phyloP scores from a whole-genome alignment of 2,888 invertebrate genomes.

The Pristionchus entomophagus region DNA sequence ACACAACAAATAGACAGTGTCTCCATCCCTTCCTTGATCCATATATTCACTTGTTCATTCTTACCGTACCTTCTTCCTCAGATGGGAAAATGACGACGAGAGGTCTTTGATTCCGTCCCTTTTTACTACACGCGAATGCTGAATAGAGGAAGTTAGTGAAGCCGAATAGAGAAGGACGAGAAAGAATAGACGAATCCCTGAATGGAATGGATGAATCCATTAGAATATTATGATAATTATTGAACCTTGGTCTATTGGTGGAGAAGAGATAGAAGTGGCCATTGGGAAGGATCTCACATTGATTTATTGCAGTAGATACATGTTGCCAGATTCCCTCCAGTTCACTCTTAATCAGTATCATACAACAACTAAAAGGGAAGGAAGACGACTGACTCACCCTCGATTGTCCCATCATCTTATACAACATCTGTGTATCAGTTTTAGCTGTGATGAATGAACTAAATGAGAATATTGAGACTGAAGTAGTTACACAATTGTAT shows the following conservation, averaged over 20 bases:
- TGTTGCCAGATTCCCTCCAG: slow-evolving; percentile 57
- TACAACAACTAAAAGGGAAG: not conserved
- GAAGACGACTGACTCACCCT: not conserved
- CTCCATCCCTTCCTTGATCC: not conserved
- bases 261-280: slow-evolving; percentile 56
- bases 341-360: slow-evolving; percentile 45
- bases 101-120: slow-evolving; percentile 52
- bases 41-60: no score
- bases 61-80: slow-evolving; percentile 45
- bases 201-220: no score
- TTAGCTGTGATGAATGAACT: slow-evolving; percentile 34
- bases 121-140: not conserved
- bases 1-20: no score
- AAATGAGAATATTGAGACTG: not conserved
- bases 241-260: slow-evolving; percentile 47
- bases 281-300: slow-evolving; percentile 58
- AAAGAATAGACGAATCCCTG: not conserved
- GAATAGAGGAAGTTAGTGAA: slow-evolving; percentile 39
- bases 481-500: not conserved
- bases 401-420: slow-evolving; percentile 8
- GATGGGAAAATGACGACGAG: slow-evolving; percentile 61
- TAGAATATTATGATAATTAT: no score
- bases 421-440: not conserved
- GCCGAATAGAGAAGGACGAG: slow-evolving; percentile 34
- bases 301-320: slow-evolving; percentile 61